Evolutionary conservation across 2,113 vertebrate genomes (phyloP).

Genomic region (Dolichotis patagonum): DNA sequence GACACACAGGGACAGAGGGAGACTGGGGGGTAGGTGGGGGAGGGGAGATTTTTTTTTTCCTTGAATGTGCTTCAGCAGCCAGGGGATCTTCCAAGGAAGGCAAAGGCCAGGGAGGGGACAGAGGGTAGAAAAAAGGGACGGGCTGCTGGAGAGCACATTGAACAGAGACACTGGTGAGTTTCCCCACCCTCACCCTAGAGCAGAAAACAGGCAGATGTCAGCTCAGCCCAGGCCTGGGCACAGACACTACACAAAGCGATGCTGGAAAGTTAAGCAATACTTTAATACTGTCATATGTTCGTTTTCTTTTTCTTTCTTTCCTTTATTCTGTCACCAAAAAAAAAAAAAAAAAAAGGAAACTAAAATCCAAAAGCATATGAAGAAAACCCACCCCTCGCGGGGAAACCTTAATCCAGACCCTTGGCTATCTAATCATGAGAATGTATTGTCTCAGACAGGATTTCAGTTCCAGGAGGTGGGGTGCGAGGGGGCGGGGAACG

Average conservation of each 20-base stretch:
- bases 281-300: slow-evolving; percentile 88
- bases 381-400: slow-evolving; percentile 64
- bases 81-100: slow-evolving; percentile 67
- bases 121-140: slow-evolving; percentile 50
- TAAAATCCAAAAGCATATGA: slow-evolving; percentile 46
- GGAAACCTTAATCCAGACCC: slow-evolving; percentile 77
- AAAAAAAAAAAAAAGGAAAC: slow-evolving; percentile 59
- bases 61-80: slow-evolving; percentile 76
- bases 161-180: slow-evolving; percentile 79
- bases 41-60: slow-evolving; percentile 47
- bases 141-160: slow-evolving; percentile 70
- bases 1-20: slow-evolving; percentile 80
- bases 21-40: not conserved
- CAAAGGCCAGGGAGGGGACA: slow-evolving; percentile 52
- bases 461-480: slow-evolving; percentile 71
- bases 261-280: slow-evolving; percentile 90
- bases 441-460: slow-evolving; percentile 83
- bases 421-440: slow-evolving; percentile 81
- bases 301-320: slow-evolving; percentile 62
- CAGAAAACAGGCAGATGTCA: slow-evolving; percentile 80
- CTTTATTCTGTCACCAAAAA: slow-evolving; percentile 82
- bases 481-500: not conserved
- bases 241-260: slow-evolving; percentile 84
- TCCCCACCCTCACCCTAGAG: slow-evolving; percentile 82
- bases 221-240: slow-evolving; percentile 74